Percentiles rank a stretch among this genome's conserved stretches.
Evolutionary conservation across 2,113 vertebrate genomes (phyloP).

Genomic region (Paratilapia polleni): DNA sequence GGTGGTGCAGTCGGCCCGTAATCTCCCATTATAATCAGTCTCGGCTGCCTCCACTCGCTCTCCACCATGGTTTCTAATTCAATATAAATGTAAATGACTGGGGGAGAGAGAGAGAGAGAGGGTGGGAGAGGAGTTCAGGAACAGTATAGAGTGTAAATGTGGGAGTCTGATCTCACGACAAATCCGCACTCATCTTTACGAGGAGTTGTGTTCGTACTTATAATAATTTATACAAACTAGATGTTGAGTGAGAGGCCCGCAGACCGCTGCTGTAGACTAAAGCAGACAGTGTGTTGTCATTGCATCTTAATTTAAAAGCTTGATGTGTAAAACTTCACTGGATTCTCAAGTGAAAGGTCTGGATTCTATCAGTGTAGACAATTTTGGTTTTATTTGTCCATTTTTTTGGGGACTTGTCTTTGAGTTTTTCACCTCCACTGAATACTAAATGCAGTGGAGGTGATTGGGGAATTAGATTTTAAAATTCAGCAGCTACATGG

Average conservation of each 20-base stretch:
- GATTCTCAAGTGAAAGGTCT: not conserved
- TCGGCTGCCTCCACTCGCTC: slow-evolving; percentile 71
- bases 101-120: not conserved
- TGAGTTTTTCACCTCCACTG: too few relatives aligned
- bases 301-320: not conserved
- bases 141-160: slow-evolving; percentile 53
- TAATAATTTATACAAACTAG: slow-evolving; percentile 20
- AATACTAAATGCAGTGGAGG: too few relatives aligned
- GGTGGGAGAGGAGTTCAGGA: slow-evolving; percentile 25
- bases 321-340: not conserved
- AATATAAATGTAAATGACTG: slow-evolving; percentile 82
- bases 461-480: too few relatives aligned
- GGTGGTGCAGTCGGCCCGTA: slow-evolving; percentile 69
- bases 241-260: not conserved
- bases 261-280: not conserved
- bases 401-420: not conserved
- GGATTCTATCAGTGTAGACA: not conserved
- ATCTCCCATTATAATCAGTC: slow-evolving; percentile 79
- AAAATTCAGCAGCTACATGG: too few relatives aligned
- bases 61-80: slow-evolving; percentile 74
- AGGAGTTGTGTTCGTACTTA: slow-evolving; percentile 9
- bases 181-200: slow-evolving; percentile 41
- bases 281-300: not conserved
- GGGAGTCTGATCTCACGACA: slow-evolving; percentile 50
- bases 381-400: not conserved